Base-by-base conservation (phyloP, 2,113 vertebrate genomes). In the Brachypodius melanocephalos region DNA sequence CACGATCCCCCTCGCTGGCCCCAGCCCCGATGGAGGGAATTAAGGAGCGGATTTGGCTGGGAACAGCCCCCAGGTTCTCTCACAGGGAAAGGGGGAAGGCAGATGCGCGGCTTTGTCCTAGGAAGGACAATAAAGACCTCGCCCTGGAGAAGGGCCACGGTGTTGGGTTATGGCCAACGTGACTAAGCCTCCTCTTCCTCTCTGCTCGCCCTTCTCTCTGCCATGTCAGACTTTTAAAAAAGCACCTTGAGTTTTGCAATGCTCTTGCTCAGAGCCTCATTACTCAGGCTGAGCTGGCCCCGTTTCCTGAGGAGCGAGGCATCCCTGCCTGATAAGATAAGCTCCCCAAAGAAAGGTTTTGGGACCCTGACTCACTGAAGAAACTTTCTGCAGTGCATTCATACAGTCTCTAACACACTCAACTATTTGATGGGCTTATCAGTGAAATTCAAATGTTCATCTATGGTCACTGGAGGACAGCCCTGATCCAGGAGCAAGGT, bases 291-390 rank as follows among this genome's bases (percentile, higher is more conserved):
- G 86, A 97, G 93, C 92, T 96, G 90, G 93, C 82, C 66, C 40
- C 2, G 67, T 45, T 94, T 95, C 95, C 91, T 88, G 25, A 14
- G 20, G 68, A 92, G 67, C 3, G 5, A 67, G 80, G 89, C 93
- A 96, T 91, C 94, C 87, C 67, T 74, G 58, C 40, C 82, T 79
- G 96, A 97, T 97, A 97, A 97, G 97, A 97, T 97, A 97, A 97
- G 57, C 36, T 77, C 84, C 72, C 85, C 57, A 92, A 97, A 96
- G 88, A 96, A 93, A 95, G 95, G 76, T 32, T 94, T 94, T 89
- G 95, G 89, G 93, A 91, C 75, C 95, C 90, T 97, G 96, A 97
- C 86, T 96, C 96, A 97, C 72, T 91, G 59, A 61, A 87, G 94
- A 95, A 95, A 57, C 90, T 61, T 90, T 95, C 93, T 89, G 80